A percentile compares a stretch with the other conserved stretches of the same genome.
Evolutionary conservation across 2,888 invertebrate genomes (phyloP).

Genomic region (Spicauda simplicius): DNA sequence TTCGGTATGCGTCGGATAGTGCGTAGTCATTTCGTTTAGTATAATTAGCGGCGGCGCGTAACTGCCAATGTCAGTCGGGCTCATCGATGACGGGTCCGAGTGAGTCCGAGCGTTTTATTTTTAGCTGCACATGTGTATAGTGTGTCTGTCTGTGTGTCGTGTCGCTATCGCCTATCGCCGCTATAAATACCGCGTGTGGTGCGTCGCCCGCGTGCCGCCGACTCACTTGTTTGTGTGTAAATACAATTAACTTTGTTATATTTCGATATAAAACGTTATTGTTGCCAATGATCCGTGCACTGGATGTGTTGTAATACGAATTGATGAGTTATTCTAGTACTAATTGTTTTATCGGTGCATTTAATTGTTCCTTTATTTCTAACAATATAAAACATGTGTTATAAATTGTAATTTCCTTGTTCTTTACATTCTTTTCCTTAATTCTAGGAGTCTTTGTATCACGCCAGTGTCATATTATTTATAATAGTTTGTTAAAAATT

Average conservation of each 20-base stretch:
- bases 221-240: slow-evolving; percentile 34
- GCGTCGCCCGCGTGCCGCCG: slow-evolving; percentile 23
- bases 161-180: slow-evolving; percentile 31
- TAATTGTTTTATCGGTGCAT: background rate
- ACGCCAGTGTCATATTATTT: too few species aligned
- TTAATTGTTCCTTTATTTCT: too few species aligned
- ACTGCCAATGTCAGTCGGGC: slow-evolving; percentile 40
- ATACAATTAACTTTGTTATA: slow-evolving; percentile 33
- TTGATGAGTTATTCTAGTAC: background rate
- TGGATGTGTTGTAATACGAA: background rate
- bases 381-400: too few species aligned
- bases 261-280: slow-evolving; percentile 15
- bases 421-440: too few species aligned
- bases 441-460: too few species aligned
- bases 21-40: slow-evolving; percentile 32
- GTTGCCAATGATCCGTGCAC: slow-evolving; percentile 17
- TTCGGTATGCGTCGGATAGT: slow-evolving; percentile 10
- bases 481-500: too few species aligned
- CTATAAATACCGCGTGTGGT: slow-evolving; percentile 32
- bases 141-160: slow-evolving; percentile 14
- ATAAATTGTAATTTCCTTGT: too few species aligned
- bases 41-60: slow-evolving; percentile 35
- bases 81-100: slow-evolving; percentile 33
- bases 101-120: slow-evolving; percentile 34
- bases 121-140: slow-evolving; percentile 11